Percentiles rank a stretch among this genome's conserved stretches.
Conservation (phyloP, 2,888 invertebrate species). For the Prostheceraeus crozeri region DNA sequence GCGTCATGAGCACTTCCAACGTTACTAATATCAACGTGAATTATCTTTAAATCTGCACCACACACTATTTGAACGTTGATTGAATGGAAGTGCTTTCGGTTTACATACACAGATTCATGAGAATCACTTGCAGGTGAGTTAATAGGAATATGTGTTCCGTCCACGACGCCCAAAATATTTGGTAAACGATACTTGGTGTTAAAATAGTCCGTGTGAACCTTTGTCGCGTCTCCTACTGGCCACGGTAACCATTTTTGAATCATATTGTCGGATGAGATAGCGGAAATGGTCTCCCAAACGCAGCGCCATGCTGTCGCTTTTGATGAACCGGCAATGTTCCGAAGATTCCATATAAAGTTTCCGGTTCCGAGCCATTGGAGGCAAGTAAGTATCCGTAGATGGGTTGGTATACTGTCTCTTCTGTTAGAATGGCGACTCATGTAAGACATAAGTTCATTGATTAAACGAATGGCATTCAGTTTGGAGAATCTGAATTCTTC, state of each 20-base stretch:
- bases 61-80: slow-evolving; percentile 43
- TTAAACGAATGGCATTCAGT: too few species aligned
- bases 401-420: too few species aligned
- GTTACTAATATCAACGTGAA: slow-evolving; percentile 40
- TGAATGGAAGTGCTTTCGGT: slow-evolving; percentile 43
- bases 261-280: background rate
- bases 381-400: background rate
- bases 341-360: slow-evolving; percentile 1
- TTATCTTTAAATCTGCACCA: slow-evolving; percentile 39
- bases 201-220: background rate
- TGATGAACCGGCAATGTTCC: background rate
- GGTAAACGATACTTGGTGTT: slow-evolving; percentile 39
- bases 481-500: too few species aligned
- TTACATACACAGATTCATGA: slow-evolving; percentile 39
- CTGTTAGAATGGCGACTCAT: too few species aligned
- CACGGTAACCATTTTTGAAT: slow-evolving; percentile 12
- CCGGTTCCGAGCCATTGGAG: slow-evolving; percentile 10
- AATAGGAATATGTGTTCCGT: slow-evolving; percentile 43
- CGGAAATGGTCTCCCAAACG: background rate
- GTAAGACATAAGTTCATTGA: too few species aligned
- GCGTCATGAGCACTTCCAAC: slow-evolving; percentile 43
- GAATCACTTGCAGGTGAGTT: slow-evolving; percentile 37
- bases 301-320: slow-evolving; percentile 2
- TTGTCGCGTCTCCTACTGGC: background rate
- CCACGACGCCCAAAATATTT: slow-evolving; percentile 42